phyloP scores from a whole-genome alignment of 2,888 invertebrate genomes.

The Pristionchus japonicus region DNA sequence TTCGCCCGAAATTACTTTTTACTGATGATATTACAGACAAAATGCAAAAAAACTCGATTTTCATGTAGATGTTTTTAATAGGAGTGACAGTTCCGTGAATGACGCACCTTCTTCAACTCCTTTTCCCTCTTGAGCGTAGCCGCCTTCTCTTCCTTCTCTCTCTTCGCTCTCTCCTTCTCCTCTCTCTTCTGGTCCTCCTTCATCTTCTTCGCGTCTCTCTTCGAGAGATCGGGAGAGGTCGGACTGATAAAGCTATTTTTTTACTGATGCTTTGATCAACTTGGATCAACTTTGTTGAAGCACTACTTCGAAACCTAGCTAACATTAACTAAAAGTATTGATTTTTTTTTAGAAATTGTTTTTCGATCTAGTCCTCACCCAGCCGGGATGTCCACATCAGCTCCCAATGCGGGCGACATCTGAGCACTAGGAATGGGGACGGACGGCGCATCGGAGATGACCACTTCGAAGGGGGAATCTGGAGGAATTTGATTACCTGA shows the following conservation, averaged over 20 bases:
- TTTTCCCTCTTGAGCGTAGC: constrained; percentile 58
- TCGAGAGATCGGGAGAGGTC: constrained; percentile 45
- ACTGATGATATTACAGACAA: no score
- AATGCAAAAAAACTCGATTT: no score
- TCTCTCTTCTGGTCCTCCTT: constrained; percentile 56
- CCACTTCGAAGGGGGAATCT: constrained; percentile 85
- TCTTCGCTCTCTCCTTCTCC: constrained; percentile 66
- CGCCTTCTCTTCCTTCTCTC: constrained; percentile 69
- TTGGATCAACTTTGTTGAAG: no score
- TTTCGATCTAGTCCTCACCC: background rate
- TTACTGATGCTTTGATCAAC: no score
- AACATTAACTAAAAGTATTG: no score
- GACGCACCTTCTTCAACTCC: constrained; percentile 47
- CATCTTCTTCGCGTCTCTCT: constrained; percentile 54
- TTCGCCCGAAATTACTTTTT: no score
- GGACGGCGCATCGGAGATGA: constrained; percentile 79
- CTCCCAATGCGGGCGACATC: constrained; percentile 43
- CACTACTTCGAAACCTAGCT: no score
- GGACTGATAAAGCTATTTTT: no score
- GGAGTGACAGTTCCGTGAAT: no score
- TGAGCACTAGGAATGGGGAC: constrained; percentile 49
- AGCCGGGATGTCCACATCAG: constrained; percentile 16
- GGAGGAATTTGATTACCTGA: constrained; percentile 52
- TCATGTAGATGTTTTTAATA: background rate
- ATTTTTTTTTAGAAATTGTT: background rate